Evolutionary conservation across 2,113 vertebrate genomes (phyloP), one percentile per base, ranked within the genome.

Genomic region (Petrocephalus microphthalmus): DNA sequence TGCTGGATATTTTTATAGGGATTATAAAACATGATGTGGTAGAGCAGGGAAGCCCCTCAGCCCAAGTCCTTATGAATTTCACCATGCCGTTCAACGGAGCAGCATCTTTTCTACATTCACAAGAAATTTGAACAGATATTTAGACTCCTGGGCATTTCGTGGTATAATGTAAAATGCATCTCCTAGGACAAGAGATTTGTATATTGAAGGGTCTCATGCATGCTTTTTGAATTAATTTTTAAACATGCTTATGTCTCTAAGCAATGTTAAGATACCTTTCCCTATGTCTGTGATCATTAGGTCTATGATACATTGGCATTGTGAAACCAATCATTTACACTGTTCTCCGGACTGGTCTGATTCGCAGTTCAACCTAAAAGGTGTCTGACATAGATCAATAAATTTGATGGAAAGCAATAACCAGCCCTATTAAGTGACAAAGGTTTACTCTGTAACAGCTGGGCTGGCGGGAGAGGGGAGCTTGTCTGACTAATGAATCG

Each of bases 401-500:
- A 96, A 96, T 98, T 97, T 99, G 98, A 99, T 98, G 97, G 96
- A 97, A 97, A 96, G 97, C 96, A 97, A 98, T 98, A 98, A 98
- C 97, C 97, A 96, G 97, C 97, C 96, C 98, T 98, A 98, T 98
- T 98, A 99, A 98, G 97, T 98, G 97, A 98, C 97, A 99, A 99
- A 98, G 98, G 97, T 99, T 99, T 98, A 97, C 97, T 98, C 98
- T 98, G 98, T 97, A 99, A 99, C 98, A 99, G 98, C 98, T 99
- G 98, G 97, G 97, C 98, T 98, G 98, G 98, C 97, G 95, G 96
- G 95, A 95, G 96, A 97, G 97, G 95, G 97, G 97, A 97, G 97
- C 98, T 98, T 99, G 98, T 99, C 98, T 99, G 98, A 98, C 97
- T 99, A 99, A 99, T 99, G 98, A 99, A 99, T 99, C 98, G 98